Evolutionary conservation across 2,113 vertebrate genomes (phyloP).

Genomic region (Isurus oxyrinchus): DNA sequence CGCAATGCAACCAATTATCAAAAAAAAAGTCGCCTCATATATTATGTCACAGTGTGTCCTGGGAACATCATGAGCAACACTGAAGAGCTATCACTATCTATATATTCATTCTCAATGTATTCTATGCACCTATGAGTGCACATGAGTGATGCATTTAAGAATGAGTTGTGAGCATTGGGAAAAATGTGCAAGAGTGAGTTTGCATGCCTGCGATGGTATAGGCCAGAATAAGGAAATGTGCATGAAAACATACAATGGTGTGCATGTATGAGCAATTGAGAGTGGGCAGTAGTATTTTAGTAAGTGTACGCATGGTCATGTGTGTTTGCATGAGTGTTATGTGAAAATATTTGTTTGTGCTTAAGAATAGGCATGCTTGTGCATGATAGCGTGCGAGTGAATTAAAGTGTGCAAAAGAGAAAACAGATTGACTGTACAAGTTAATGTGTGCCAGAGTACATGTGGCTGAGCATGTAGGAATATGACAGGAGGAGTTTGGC

Average conservation of each 20-base stretch:
- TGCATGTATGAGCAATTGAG: neutral
- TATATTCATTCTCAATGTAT: neutral
- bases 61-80: neutral
- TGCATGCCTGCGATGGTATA: neutral
- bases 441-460: neutral
- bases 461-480: neutral
- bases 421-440: neutral
- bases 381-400: neutral
- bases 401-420: neutral
- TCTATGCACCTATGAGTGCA: neutral
- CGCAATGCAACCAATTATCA: neutral
- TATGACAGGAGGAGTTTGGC: neutral
- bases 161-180: neutral
- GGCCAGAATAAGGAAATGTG: neutral
- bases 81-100: neutral
- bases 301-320: no score
- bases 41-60: neutral
- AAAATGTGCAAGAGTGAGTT: neutral
- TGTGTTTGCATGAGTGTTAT: neutral
- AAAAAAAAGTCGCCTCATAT: neutral
- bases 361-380: neutral
- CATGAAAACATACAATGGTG: neutral
- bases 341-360: neutral
- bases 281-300: neutral
- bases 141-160: neutral